Conservation (phyloP, 2,113 vertebrate genomes). For the Gopherus flavomarginatus region DNA sequence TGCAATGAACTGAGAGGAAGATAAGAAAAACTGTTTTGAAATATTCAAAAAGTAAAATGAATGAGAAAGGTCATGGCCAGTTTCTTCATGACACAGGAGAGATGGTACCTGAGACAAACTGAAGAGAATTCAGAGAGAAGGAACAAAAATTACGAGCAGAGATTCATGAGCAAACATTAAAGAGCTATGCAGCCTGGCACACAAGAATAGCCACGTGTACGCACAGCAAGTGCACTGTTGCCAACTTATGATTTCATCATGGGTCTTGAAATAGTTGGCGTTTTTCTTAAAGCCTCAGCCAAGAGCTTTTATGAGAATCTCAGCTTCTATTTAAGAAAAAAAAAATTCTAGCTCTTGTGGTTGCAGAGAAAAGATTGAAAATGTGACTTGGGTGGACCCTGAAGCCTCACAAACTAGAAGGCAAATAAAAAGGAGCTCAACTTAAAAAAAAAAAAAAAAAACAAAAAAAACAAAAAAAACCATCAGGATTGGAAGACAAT, state of each 20-base stretch:
- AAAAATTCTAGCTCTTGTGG: neutral
- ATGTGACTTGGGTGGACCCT: neutral
- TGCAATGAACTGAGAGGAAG: neutral
- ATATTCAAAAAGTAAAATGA: neutral
- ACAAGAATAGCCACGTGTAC: neutral
- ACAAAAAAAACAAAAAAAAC: neutral
- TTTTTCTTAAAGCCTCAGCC: neutral
- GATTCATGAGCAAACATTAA: neutral
- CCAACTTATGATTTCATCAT: neutral
- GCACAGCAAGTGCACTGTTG: neutral
- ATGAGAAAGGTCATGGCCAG: neutral
- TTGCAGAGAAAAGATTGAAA: neutral
- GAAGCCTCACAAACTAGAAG: neutral
- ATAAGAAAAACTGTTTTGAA: neutral
- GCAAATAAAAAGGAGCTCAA: neutral
- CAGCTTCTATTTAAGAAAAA: neutral
- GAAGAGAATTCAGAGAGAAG: neutral
- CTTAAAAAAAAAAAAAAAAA: neutral
- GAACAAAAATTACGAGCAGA: neutral
- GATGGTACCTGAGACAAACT: neutral
- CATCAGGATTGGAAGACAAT: neutral
- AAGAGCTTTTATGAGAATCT: neutral
- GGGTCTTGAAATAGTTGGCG: neutral
- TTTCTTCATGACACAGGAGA: neutral
- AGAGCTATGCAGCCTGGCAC: neutral